Percentiles rank a stretch among this genome's conserved stretches.
Evolutionary conservation across 92 coral and sea anemone genomes (phyloP).

Genomic region (Meandrina meandrites): DNA sequence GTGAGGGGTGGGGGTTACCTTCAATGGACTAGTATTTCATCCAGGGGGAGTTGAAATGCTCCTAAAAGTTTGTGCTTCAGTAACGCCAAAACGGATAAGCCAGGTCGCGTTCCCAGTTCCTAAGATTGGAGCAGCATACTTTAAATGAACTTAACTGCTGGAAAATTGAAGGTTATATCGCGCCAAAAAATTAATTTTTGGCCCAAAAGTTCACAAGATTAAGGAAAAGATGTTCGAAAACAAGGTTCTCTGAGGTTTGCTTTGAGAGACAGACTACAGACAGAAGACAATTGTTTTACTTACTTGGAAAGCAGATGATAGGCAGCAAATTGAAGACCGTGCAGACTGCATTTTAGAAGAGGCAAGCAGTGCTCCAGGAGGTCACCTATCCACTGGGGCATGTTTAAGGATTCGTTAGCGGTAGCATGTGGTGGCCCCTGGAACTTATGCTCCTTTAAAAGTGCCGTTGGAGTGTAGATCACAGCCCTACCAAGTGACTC

Average conservation of each 20-base stretch:
- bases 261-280: neutral
- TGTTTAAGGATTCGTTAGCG: constrained; percentile 31
- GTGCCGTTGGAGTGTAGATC: constrained; percentile 47
- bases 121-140: neutral
- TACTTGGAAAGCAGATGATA: constrained; percentile 76
- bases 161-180: neutral
- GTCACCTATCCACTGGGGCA: constrained; percentile 74
- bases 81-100: neutral
- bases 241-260: neutral
- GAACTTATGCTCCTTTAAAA: constrained; percentile 55
- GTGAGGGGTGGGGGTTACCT: neutral
- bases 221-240: neutral
- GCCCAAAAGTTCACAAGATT: neutral
- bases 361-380: constrained; percentile 64
- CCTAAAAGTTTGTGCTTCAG: neutral
- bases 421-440: constrained; percentile 23
- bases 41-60: neutral
- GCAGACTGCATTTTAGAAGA: constrained; percentile 60
- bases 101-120: neutral
- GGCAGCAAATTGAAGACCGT: constrained; percentile 75
- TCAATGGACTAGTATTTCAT: neutral
- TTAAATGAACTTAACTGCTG: too few relatives aligned
- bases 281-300: neutral
- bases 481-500: constrained; percentile 78
- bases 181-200: neutral